Evolutionary conservation across 2,113 vertebrate genomes (phyloP).

Genomic region (Noctilio leporinus): DNA sequence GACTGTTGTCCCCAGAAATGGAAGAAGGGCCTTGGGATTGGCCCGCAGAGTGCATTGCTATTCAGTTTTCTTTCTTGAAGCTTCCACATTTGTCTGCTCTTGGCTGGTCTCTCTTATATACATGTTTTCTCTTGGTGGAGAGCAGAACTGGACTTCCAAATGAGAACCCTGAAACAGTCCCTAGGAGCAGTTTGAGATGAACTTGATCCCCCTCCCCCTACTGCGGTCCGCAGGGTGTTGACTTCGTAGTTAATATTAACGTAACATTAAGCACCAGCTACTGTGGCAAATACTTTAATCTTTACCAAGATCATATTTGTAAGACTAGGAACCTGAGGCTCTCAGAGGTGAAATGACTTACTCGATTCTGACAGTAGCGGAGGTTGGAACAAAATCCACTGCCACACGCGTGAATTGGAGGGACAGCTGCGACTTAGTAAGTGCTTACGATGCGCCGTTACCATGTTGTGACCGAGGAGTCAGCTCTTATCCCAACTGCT

Average conservation of each 20-base stretch:
- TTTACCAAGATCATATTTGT: neutral
- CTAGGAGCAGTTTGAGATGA: neutral
- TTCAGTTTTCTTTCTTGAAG: neutral
- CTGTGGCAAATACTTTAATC: neutral
- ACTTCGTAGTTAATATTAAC: neutral
- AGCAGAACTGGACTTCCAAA: neutral
- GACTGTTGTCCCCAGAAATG: neutral
- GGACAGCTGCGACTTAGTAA: neutral
- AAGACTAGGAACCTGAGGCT: neutral
- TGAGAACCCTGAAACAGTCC: neutral
- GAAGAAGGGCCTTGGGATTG: neutral
- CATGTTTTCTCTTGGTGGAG: neutral
- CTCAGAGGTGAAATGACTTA: neutral
- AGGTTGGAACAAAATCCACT: too few relatives aligned
- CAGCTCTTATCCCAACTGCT: neutral
- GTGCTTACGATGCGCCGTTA: neutral
- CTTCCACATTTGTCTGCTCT: neutral
- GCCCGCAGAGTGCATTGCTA: neutral
- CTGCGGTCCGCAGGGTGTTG: too few relatives aligned
- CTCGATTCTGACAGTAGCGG: neutral
- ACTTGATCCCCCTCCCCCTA: neutral
- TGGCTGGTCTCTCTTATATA: neutral
- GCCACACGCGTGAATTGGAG: fast-evolving
- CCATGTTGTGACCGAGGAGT: neutral
- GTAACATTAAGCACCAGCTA: neutral